Percentiles rank a stretch among this genome's conserved stretches.
phyloP scores from a whole-genome alignment of 2,888 invertebrate genomes.

The Himalopsyche tibetana region DNA sequence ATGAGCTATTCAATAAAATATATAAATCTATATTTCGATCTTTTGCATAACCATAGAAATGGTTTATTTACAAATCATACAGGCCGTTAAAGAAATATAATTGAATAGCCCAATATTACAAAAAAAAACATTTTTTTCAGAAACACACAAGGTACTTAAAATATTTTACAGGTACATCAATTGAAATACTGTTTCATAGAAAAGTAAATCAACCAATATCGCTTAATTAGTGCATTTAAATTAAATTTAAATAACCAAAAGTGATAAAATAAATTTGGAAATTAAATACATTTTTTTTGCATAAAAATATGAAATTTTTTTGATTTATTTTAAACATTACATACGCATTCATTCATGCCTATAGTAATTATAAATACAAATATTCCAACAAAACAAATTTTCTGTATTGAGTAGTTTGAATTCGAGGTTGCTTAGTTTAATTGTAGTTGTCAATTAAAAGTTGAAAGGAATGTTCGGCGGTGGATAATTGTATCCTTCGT shows the following conservation, averaged over 20 bases:
- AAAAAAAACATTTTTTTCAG: constrained; percentile 6
- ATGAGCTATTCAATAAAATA: not conserved
- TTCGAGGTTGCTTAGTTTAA: not conserved
- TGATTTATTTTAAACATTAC: not conserved
- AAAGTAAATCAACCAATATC: constrained; percentile 41
- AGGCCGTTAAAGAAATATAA: not conserved
- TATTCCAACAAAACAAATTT: constrained; percentile 23
- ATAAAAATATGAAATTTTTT: constrained; percentile 10
- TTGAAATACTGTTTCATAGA: constrained; percentile 54
- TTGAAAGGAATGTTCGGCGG: constrained; percentile 73
- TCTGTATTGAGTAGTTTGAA: constrained; percentile 5
- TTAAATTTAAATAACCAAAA: constrained; percentile 20
- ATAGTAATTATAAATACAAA: constrained; percentile 26
- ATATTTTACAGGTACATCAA: constrained; percentile 28
- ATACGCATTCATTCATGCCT: constrained; percentile 30
- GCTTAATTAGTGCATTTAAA: constrained; percentile 19
- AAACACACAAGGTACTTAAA: not conserved
- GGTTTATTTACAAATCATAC: constrained; percentile 24
- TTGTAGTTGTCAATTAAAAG: constrained; percentile 68
- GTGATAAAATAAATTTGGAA: not conserved
- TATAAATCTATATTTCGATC: not conserved
- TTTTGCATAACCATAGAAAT: not conserved
- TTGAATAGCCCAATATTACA: constrained; percentile 22
- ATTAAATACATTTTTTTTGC: constrained; percentile 1
- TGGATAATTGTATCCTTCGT: constrained; percentile 75